Percentiles rank a stretch among this genome's conserved stretches.
These are phyloP conservation scores for Hirtodrosophila trivittata DNA, from an alignment of 2,888 invertebrate species.

Conservation along the genomic window DNA sequence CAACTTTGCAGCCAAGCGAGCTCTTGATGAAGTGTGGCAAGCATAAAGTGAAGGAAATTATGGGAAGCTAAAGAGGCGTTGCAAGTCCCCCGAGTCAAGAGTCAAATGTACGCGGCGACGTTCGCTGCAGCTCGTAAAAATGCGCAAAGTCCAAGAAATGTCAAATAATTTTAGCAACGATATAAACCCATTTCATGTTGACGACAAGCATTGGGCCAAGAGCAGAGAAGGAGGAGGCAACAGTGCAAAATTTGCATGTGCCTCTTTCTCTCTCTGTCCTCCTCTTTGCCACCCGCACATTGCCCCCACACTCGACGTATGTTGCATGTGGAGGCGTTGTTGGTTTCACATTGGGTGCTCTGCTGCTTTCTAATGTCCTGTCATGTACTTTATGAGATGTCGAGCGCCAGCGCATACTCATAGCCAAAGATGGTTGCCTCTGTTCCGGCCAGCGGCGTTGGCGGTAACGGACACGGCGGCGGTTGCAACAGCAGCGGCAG, in stretches of 20 bases:
- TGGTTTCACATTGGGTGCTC: slow-evolving; percentile 48
- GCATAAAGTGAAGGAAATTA: not conserved
- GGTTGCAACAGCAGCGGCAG: slow-evolving; percentile 8
- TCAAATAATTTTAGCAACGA: slow-evolving; percentile 82
- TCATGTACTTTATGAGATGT: slow-evolving; percentile 80
- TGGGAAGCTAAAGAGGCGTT: slow-evolving; percentile 37
- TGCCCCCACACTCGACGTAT: slow-evolving; percentile 14
- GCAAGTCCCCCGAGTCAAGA: slow-evolving; percentile 22
- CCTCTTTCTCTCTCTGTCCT: slow-evolving; percentile 18
- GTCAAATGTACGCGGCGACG: slow-evolving; percentile 49
- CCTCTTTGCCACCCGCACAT: slow-evolving; percentile 7
- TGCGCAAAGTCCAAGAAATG: slow-evolving; percentile 80
- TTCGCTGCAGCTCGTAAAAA: slow-evolving; percentile 74
- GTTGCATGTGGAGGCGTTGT: slow-evolving; percentile 61
- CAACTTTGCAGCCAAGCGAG: too few species aligned
- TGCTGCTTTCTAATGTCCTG: slow-evolving; percentile 79
- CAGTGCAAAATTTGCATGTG: slow-evolving; percentile 67
- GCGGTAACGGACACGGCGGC: not conserved
- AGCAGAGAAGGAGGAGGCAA: slow-evolving; percentile 28
- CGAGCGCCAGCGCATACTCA: slow-evolving; percentile 74
- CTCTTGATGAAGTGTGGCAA: slow-evolving; percentile 4
- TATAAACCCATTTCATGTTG: slow-evolving; percentile 82
- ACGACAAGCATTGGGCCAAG: slow-evolving; percentile 62
- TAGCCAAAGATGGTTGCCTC: slow-evolving; percentile 72
- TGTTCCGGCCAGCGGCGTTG: slow-evolving; percentile 37